Conservation (phyloP, 2,113 vertebrate species). For the Myodes glareolus region DNA sequence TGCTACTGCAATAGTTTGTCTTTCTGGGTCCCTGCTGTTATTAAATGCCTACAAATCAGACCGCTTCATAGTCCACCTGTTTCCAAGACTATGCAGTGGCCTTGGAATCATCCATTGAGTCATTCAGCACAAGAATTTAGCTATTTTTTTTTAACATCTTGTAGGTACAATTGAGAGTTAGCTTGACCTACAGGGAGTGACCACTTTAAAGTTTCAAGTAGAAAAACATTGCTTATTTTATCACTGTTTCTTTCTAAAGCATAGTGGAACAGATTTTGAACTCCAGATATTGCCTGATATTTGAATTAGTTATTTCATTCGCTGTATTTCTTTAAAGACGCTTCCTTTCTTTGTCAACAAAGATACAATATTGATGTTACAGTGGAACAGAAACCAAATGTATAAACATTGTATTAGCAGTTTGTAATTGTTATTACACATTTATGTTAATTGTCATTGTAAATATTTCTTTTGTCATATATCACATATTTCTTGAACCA, state of each 20-base stretch:
- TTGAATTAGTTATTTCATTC: background rate
- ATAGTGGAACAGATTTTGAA: background rate
- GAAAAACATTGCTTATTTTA: background rate
- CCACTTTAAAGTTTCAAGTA: background rate
- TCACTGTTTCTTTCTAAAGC: background rate
- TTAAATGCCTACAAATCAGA: slow-evolving; percentile 57
- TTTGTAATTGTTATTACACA: background rate
- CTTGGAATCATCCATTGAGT: slow-evolving; percentile 37
- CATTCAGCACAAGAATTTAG: background rate
- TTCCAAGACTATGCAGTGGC: slow-evolving; percentile 2
- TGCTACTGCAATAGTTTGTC: slow-evolving; percentile 61
- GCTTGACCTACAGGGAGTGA: background rate
- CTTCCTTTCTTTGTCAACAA: background rate
- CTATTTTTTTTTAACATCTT: slow-evolving; percentile 27
- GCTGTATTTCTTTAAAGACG: background rate
- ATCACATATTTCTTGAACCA: background rate
- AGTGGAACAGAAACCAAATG: background rate
- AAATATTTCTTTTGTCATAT: background rate
- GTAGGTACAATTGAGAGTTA: background rate
- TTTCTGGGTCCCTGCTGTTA: slow-evolving; percentile 35
- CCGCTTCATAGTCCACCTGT: slow-evolving; percentile 31
- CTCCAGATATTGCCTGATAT: background rate
- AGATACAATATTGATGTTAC: background rate
- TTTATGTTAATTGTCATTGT: background rate
- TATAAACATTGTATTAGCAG: background rate